Percentiles rank a stretch among this genome's conserved stretches.
These are phyloP conservation scores for Amblyraja radiata DNA, from an alignment of 2,797 vertebrate species.

Conservation along the genomic window DNA sequence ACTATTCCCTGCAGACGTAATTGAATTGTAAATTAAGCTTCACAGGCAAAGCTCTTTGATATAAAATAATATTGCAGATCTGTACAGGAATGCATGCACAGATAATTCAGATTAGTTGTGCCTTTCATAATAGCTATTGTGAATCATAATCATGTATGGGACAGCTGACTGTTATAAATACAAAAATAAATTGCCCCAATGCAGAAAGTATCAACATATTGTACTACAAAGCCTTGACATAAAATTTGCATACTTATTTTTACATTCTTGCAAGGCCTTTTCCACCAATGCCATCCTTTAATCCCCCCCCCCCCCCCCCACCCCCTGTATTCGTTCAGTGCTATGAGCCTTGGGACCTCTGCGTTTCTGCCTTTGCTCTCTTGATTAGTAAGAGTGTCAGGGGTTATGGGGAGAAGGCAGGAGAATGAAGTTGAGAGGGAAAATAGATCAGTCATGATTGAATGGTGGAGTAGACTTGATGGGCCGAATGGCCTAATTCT, in stretches of 20 bases:
- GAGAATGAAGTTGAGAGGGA: too few relatives aligned
- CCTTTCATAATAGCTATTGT: background rate
- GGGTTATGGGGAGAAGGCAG: too few relatives aligned
- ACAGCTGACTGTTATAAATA: background rate
- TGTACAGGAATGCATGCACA: background rate
- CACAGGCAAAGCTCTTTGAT: background rate
- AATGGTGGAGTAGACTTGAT: too few relatives aligned
- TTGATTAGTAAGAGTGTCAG: too few relatives aligned
- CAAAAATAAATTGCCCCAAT: background rate
- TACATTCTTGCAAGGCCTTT: background rate
- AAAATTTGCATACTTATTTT: background rate
- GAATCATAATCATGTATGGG: background rate
- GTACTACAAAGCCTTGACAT: background rate
- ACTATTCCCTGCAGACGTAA: constrained; percentile 5
- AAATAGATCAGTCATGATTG: too few relatives aligned
- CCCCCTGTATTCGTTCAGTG: too few relatives aligned
- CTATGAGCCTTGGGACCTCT: too few relatives aligned
- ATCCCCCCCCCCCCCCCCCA: too few relatives aligned
- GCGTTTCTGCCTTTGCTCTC: too few relatives aligned
- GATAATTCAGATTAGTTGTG: background rate
- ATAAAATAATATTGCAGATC: constrained; percentile 28
- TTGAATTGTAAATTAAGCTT: constrained; percentile 32
- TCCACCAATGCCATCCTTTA: too few relatives aligned
- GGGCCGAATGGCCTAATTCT: too few relatives aligned
- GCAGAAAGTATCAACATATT: background rate